Evolutionary conservation across 1,140 invertebrate species (phyloP).

Genomic region (Orchesella cincta): DNA sequence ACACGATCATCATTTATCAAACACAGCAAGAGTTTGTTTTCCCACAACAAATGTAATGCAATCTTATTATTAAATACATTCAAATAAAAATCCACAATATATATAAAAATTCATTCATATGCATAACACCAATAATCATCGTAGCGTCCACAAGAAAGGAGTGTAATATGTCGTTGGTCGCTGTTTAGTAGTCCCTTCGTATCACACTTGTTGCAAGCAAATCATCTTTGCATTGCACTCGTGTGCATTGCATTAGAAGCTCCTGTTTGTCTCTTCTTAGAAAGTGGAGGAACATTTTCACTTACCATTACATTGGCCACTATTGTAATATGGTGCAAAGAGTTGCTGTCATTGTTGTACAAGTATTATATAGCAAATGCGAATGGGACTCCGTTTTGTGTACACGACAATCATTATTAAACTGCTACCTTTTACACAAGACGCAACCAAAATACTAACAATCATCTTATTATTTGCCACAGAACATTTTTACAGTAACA

Average conservation of each 20-base stretch:
- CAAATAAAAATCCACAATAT: no score
- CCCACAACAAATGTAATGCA: no score
- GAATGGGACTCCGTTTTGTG: neutral
- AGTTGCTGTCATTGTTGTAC: neutral
- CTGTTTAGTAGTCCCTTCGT: no score
- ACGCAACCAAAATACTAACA: neutral
- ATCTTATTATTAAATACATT: no score
- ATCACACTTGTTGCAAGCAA: no score
- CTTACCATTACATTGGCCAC: neutral
- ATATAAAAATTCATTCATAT: no score
- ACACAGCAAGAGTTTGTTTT: no score
- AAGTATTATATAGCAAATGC: neutral
- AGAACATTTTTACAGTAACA: neutral
- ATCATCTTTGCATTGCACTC: neutral
- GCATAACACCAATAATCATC: no score
- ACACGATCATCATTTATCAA: no score
- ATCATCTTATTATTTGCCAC: neutral
- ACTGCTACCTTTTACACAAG: neutral
- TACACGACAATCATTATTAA: conserved; percentile 3
- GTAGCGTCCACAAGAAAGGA: no score
- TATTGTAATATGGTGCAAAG: neutral
- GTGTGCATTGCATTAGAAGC: neutral
- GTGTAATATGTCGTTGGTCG: no score
- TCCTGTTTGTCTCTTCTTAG: conserved; percentile 18
- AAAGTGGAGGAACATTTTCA: conserved; percentile 38